Conservation (phyloP, 2,797 vertebrate genomes). For the Coracias cyanogaster region DNA sequence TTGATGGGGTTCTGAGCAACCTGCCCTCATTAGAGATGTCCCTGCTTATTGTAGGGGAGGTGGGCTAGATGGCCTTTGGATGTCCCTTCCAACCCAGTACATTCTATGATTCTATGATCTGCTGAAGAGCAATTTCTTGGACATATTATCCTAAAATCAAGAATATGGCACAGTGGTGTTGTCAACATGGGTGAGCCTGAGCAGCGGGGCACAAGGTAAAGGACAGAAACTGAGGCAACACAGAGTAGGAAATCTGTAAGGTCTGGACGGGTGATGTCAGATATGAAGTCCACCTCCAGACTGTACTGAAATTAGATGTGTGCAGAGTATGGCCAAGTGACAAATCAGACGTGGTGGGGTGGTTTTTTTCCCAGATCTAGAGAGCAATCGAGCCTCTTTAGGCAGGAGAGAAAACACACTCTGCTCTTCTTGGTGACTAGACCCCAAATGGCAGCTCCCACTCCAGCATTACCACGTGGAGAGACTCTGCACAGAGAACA, state of each 20-base stretch:
- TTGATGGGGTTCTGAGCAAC: too few relatives aligned
- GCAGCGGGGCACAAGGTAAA: neutral
- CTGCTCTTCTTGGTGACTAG: neutral
- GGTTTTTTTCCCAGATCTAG: neutral
- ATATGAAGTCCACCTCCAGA: neutral
- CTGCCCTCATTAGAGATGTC: too few relatives aligned
- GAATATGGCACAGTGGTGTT: accelerated
- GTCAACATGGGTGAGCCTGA: accelerated
- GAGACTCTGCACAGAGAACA: neutral
- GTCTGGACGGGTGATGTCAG: neutral
- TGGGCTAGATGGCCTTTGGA: too few relatives aligned
- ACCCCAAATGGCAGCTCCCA: neutral
- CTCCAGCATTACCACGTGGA: neutral
- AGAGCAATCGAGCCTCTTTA: neutral
- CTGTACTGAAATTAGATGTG: neutral
- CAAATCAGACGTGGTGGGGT: neutral
- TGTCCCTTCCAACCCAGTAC: too few relatives aligned
- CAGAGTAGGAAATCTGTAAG: neutral
- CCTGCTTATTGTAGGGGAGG: too few relatives aligned
- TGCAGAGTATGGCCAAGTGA: neutral
- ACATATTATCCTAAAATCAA: neutral
- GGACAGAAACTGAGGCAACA: neutral
- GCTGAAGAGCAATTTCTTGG: neutral
- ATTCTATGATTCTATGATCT: too few relatives aligned
- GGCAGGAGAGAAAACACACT: neutral